Percentiles rank a stretch among this genome's conserved stretches.
Conservation (phyloP, 2,888 invertebrate genomes). For the Silvanus unidentatus region DNA sequence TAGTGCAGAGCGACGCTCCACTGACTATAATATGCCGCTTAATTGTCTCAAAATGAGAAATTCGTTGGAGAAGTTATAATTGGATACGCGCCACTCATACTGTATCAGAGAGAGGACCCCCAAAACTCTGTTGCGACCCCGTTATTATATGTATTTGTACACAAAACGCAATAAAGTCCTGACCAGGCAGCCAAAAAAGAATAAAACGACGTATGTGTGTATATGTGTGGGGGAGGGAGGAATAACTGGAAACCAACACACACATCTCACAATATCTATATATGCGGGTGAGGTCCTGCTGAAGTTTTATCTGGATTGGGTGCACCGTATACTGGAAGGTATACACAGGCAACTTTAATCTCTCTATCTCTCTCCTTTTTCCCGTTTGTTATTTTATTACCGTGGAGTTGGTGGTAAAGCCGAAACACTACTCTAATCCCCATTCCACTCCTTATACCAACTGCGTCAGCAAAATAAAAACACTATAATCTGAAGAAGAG, state of each 20-base stretch:
- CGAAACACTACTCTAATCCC: constrained; percentile 2
- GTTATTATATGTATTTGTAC: no score
- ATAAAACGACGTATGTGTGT: no score
- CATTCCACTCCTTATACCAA: neutral
- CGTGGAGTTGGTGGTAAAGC: neutral
- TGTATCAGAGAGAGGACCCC: no score
- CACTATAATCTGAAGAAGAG: constrained; percentile 1
- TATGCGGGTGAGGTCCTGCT: constrained; percentile 1
- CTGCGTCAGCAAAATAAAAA: constrained; percentile 3
- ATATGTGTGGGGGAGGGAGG: neutral
- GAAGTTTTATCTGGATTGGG: constrained; percentile 1
- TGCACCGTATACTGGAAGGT: neutral
- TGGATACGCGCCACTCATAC: constrained; percentile 45
- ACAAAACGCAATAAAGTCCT: no score
- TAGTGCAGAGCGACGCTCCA: constrained; percentile 46
- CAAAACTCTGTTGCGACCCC: neutral
- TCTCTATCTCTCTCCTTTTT: neutral
- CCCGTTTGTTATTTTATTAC: constrained; percentile 1
- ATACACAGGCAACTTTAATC: neutral
- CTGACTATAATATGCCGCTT: constrained; percentile 52
- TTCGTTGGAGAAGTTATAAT: constrained; percentile 54
- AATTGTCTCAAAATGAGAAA: constrained; percentile 54
- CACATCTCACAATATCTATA: neutral
- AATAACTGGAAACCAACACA: constrained; percentile 1
- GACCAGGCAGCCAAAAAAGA: no score